Evolutionary conservation across 2,113 vertebrate genomes (phyloP).

Genomic region (Elgaria multicarinata): DNA sequence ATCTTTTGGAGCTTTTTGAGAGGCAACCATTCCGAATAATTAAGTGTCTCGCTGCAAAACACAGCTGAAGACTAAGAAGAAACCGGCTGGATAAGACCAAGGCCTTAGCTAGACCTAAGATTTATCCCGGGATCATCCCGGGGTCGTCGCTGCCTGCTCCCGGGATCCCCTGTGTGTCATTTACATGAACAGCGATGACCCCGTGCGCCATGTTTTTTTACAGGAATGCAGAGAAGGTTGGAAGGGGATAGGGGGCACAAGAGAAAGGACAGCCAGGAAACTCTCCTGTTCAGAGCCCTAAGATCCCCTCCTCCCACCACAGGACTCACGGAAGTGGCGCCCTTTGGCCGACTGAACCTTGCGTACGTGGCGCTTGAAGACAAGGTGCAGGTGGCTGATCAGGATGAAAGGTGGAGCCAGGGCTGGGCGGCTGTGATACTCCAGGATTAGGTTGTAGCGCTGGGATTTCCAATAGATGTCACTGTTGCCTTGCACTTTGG

Average conservation of each 20-base stretch:
- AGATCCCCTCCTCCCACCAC: neutral
- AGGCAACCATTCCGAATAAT: neutral
- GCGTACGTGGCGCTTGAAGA: conserved; percentile 75
- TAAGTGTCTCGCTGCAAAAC: neutral
- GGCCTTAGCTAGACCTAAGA: too few relatives aligned
- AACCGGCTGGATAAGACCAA: too few relatives aligned
- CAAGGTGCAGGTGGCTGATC: conserved; percentile 83
- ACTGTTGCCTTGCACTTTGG: conserved; percentile 87
- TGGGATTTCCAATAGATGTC: conserved; percentile 92
- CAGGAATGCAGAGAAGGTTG: neutral
- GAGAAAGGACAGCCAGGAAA: neutral
- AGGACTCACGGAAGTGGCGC: conserved; percentile 74
- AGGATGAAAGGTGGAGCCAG: conserved; percentile 88
- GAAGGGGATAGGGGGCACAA: neutral
- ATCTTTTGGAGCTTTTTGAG: neutral
- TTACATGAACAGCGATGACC: too few relatives aligned
- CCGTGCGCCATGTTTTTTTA: neutral
- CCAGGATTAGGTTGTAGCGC: conserved; percentile 87
- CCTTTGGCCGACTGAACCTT: conserved; percentile 59
- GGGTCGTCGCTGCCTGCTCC: too few relatives aligned
- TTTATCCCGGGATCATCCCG: too few relatives aligned
- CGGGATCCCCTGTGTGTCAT: too few relatives aligned
- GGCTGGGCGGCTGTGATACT: conserved; percentile 86
- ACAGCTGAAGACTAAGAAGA: too few relatives aligned
- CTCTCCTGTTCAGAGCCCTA: neutral